Conservation (phyloP, 2,888 invertebrate species). For the Patella pellucida region DNA sequence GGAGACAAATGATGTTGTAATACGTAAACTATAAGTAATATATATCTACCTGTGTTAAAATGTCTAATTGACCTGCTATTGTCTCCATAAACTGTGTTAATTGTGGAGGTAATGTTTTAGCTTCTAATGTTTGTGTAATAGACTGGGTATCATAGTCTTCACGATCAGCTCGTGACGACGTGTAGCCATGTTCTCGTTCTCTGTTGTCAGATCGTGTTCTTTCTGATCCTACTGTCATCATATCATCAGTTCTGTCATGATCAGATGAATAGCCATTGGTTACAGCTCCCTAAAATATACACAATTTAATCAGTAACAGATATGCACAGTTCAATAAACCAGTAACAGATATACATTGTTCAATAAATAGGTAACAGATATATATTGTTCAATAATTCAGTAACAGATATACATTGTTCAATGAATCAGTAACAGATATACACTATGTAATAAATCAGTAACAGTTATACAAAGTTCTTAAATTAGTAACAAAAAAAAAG, state of each 20-base stretch:
- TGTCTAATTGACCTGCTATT: slow-evolving; percentile 70
- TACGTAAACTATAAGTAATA: too few species aligned
- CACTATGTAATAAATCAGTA: neutral
- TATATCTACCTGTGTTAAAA: slow-evolving; percentile 68
- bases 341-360: neutral
- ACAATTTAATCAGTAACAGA: neutral
- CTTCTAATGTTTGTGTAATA: slow-evolving; percentile 58
- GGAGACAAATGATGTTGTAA: too few species aligned
- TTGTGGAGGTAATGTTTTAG: slow-evolving; percentile 55
- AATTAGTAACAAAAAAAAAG: too few species aligned
- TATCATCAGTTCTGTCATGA: neutral
- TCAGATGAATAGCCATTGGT: neutral
- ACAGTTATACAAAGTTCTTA: neutral
- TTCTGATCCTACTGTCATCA: too few species aligned
- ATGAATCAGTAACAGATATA: neutral
- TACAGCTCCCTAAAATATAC: neutral
- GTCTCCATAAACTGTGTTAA: slow-evolving; percentile 68
- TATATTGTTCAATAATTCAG: neutral
- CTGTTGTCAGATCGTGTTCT: neutral
- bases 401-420: neutral
- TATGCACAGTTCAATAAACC: neutral
- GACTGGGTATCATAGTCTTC: slow-evolving; percentile 19
- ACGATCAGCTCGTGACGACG: neutral
- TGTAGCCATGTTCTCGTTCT: neutral
- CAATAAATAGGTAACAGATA: neutral